A percentile compares a stretch with the other conserved stretches of the same genome.
Evolutionary conservation across 2,888 invertebrate species (phyloP).

Genomic region (Aleiodes alternator): DNA sequence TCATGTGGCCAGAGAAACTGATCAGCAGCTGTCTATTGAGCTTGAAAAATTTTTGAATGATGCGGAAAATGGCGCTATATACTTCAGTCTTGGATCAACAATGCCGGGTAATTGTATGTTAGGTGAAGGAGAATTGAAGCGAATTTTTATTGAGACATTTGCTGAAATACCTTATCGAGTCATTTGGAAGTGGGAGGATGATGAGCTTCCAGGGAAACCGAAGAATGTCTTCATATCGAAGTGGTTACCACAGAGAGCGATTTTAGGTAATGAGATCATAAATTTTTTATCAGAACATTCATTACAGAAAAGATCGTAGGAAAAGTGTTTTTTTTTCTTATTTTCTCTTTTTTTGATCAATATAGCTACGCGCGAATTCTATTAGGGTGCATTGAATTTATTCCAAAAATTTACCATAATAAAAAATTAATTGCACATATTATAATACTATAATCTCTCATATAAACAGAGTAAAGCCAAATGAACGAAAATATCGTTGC

Average conservation of each 20-base stretch:
- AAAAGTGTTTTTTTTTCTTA: too few species aligned
- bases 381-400: too few species aligned
- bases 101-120: conserved; percentile 78
- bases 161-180: conserved; percentile 77
- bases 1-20: conserved; percentile 11
- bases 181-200: conserved; percentile 78
- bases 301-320: not conserved
- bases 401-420: too few species aligned
- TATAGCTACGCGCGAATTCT: too few species aligned
- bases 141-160: conserved; percentile 77
- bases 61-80: conserved; percentile 74
- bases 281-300: not conserved
- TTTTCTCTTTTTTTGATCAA: too few species aligned
- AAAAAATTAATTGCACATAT: too few species aligned
- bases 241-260: conserved; percentile 49
- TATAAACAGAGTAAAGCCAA: too few species aligned
- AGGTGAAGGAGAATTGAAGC: conserved; percentile 62
- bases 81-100: conserved; percentile 80
- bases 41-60: not conserved
- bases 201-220: conserved; percentile 72
- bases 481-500: too few species aligned
- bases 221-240: conserved; percentile 46
- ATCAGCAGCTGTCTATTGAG: not conserved
- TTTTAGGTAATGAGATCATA: conserved; percentile 42
- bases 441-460: too few species aligned